These are phyloP conservation scores for Muscidifurax raptorellus DNA, from an alignment of 1,140 invertebrate species.

Conservation along the genomic window DNA sequence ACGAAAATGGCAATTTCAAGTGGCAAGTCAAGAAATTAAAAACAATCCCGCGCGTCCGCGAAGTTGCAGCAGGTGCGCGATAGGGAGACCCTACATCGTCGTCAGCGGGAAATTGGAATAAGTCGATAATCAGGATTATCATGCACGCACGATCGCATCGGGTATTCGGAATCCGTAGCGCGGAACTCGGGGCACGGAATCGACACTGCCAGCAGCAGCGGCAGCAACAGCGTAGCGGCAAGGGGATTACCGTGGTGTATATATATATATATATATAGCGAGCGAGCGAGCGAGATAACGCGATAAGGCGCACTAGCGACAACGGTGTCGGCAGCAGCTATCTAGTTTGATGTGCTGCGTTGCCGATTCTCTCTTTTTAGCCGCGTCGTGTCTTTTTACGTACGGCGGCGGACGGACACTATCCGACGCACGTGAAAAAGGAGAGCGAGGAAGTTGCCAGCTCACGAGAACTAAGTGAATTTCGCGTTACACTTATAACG, in stretches of 20 bases:
- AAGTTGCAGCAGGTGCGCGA: neutral
- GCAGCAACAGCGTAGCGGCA: neutral
- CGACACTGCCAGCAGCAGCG: constrained; percentile 31
- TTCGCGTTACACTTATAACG: neutral
- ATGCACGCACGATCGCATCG: constrained; percentile 19
- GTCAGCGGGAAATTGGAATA: constrained; percentile 44
- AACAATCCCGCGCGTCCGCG: too few relatives aligned
- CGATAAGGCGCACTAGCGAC: constrained; percentile 52
- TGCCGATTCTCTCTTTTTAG: constrained; percentile 61
- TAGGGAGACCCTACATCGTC: neutral
- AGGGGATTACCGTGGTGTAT: constrained; percentile 17
- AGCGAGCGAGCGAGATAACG: constrained; percentile 37
- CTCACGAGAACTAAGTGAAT: constrained; percentile 18
- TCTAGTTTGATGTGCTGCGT: constrained; percentile 52
- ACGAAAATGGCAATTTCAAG: neutral
- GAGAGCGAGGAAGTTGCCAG: constrained; percentile 31
- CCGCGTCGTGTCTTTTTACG: constrained; percentile 19
- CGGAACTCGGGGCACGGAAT: constrained; percentile 20
- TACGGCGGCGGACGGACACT: neutral
- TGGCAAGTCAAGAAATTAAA: neutral
- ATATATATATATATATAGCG: too few relatives aligned
- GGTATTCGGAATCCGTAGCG: constrained; percentile 38
- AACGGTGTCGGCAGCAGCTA: constrained; percentile 61
- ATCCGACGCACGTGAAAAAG: neutral
- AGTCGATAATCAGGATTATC: constrained; percentile 43